Percentiles rank a stretch among this genome's conserved stretches.
Conservation (phyloP, 2,797 vertebrate species). For the Poecilia gillii region DNA sequence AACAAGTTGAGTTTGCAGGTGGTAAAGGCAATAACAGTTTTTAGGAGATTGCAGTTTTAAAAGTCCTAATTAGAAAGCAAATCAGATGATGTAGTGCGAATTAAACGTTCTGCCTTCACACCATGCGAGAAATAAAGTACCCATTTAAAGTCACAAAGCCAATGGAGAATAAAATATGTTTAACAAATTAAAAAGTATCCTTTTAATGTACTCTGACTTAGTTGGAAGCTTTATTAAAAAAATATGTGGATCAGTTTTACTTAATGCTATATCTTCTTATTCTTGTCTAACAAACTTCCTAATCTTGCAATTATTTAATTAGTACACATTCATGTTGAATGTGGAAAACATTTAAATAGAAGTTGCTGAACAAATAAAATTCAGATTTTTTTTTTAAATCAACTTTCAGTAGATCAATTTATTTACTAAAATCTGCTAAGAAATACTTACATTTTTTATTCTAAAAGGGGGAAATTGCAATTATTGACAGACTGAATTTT, state of each 20-base stretch:
- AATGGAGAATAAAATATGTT: slow-evolving; percentile 40
- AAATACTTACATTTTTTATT: background rate
- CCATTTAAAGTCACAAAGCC: slow-evolving; percentile 36
- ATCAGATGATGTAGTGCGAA: slow-evolving; percentile 58
- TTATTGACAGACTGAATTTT: background rate
- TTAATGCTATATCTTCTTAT: background rate
- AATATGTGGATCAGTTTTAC: background rate
- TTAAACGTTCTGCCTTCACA: slow-evolving; percentile 54
- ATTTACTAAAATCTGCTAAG: background rate
- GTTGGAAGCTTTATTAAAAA: background rate
- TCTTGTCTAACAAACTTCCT: background rate
- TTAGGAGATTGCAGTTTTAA: slow-evolving; percentile 42
- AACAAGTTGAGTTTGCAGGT: slow-evolving; percentile 28
- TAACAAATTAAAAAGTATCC: slow-evolving; percentile 31
- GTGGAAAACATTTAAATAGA: background rate
- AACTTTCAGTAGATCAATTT: background rate
- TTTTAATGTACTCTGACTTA: background rate
- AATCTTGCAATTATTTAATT: background rate
- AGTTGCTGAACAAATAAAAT: background rate
- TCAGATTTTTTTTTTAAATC: background rate
- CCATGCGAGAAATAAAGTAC: slow-evolving; percentile 40
- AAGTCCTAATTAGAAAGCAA: slow-evolving; percentile 64
- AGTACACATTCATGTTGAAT: background rate
- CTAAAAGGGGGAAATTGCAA: background rate
- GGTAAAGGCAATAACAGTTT: slow-evolving; percentile 37